Conservation (phyloP, 1,140 invertebrate genomes). For the Nephila pilipes region DNA sequence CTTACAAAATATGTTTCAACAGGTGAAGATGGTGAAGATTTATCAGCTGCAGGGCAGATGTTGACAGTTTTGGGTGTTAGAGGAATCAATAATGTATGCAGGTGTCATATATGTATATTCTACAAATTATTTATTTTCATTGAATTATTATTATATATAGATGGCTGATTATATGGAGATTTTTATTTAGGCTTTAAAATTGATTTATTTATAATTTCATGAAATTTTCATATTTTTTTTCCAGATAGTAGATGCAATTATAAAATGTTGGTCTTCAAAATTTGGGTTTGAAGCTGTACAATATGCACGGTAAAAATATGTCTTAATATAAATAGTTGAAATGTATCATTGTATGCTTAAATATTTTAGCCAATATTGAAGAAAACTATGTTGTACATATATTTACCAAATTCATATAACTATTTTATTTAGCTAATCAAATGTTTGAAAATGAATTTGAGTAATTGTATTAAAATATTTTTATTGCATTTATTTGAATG, state of each 20-base stretch:
- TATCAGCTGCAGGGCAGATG: conserved; percentile 91
- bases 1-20: conserved; percentile 7
- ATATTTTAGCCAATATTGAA: no score
- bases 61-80: conserved; percentile 87
- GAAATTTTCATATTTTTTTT: not conserved
- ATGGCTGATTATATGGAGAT: not conserved
- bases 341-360: no score
- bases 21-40: conserved; percentile 88
- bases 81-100: conserved; percentile 77
- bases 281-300: conserved; percentile 88
- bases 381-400: no score
- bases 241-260: conserved; percentile 84
- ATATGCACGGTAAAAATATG: conserved; percentile 88
- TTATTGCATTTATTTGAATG: no score
- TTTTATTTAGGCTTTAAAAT: not conserved
- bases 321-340: not conserved
- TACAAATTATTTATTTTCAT: not conserved
- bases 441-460: no score
- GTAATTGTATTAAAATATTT: no score
- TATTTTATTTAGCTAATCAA: no score
- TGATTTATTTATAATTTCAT: not conserved
- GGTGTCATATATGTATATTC: not conserved
- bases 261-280: conserved; percentile 90
- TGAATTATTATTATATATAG: not conserved
- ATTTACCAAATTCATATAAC: no score